Conservation (phyloP, 1,140 invertebrate genomes). For the Brachionus calyciflorus region DNA sequence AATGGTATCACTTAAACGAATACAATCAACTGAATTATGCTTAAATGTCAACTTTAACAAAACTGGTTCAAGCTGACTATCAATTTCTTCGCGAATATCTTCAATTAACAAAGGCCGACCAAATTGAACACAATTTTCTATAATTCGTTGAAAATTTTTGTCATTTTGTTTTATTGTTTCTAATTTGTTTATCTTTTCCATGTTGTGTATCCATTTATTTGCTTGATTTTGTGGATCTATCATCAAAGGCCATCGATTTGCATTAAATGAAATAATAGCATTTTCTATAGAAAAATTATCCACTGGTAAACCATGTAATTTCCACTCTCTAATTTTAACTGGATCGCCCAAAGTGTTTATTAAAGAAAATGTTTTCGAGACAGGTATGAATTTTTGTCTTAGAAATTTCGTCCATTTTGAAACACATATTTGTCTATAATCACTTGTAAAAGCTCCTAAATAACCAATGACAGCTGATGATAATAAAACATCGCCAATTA, state of each 20-base stretch:
- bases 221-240: slow-evolving; percentile 62
- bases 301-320: slow-evolving; percentile 59
- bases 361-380: slow-evolving; percentile 57
- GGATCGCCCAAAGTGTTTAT: slow-evolving; percentile 57
- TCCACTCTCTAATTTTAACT: slow-evolving; percentile 60
- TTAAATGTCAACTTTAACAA: slow-evolving; percentile 58
- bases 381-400: slow-evolving; percentile 55
- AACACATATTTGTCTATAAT: slow-evolving; percentile 57
- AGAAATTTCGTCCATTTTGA: slow-evolving; percentile 58
- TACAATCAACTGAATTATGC: slow-evolving; percentile 49
- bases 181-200: slow-evolving; percentile 60
- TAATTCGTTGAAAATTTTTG: slow-evolving; percentile 54
- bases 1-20: slow-evolving; percentile 58
- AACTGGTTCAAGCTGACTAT: slow-evolving; percentile 58
- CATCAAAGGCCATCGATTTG: slow-evolving; percentile 61
- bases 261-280: slow-evolving; percentile 57
- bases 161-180: slow-evolving; percentile 58
- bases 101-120: slow-evolving; percentile 60
- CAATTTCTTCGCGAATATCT: slow-evolving; percentile 60
- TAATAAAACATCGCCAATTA: slow-evolving; percentile 60
- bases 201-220: slow-evolving; percentile 62
- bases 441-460: slow-evolving; percentile 58
- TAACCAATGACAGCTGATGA: slow-evolving; percentile 60
- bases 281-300: slow-evolving; percentile 62
- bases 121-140: slow-evolving; percentile 62